Base-by-base conservation (phyloP, 2,113 vertebrate species). In the Hucho hucho region DNA sequence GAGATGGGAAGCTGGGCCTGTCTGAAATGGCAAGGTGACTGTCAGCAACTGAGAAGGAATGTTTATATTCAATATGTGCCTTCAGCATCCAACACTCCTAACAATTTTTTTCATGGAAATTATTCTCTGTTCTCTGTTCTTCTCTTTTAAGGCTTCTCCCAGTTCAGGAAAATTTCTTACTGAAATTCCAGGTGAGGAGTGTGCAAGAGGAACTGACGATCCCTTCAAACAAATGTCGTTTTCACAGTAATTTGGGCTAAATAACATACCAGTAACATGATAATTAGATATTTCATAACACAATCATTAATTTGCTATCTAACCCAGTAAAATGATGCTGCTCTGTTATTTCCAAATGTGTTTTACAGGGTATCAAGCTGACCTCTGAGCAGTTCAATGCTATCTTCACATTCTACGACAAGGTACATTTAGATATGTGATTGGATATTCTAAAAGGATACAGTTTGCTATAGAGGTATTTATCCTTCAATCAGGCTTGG, bases 121-220 rank as follows among this genome's bases (percentile, higher is more conserved):
- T n/a, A 16, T 68, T 14, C 6, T 68, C 64, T 28, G 28, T 28
- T 28, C 28, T 28, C 28, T 79, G 6, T 86, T 68, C 53, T 64
- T 24, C 72, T 74, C 4, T 53, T 20, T 93, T 53, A 89, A 99
- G 97, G 88, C 94, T 99, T 87, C 87, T 99, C 71, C 97, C 97
- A 4, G 96, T 98, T 76, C 95, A 99, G 88, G 97, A 99, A 91
- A 99, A 99, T 84, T 99, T 99, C 90, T 92, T 99, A 69, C 95
- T 99, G 64, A 99, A 97, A 82, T 98, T 99, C 86, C 95, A 99
- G 97, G 97, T 99, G 92, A 82, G 83, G 12, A 25, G 59, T 3
- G 7, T 22, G 22, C 59, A n/a, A 63, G 59, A n/a, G 11, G 59
- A n/a, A n/a, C 59, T 63, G 59, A 22, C 4, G 13, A 12, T 22